Base-by-base conservation (phyloP, 64 coral and sea anemone species). In the Pachyseris speciosa region DNA sequence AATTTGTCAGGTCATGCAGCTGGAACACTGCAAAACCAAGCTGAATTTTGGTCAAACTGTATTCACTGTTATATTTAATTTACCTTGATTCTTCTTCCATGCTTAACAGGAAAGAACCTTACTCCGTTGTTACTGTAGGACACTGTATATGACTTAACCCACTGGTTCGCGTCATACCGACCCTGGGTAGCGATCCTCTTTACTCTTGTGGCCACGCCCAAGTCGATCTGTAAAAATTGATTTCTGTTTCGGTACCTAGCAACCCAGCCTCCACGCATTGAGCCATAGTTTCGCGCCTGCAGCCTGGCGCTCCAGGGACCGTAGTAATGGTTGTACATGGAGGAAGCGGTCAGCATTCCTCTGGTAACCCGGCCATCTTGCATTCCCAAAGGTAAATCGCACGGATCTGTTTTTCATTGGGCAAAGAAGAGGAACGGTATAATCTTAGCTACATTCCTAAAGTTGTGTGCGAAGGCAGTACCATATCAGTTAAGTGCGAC, bases 371-470 rank as follows among this genome's bases (percentile, higher is more conserved):
- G 76, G 42, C 69, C 49, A 58, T 96, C 95, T 88, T 93, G 60
- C 68, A 96, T 72, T 74, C 95, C 95, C 15, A 96, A 73, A 38
- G 95, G 80, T 28, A 92, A 40, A 27, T 96, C 95, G 39, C 95
- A 96, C 7, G 85, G 91, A 79, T 93, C 95, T 96, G 20, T 32
- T 45, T 31, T 57, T 36, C 15, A 37, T 49, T 26, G 24, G 45
- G 24, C 33, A 74, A 45, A 43, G 24, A 24, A 47, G 41, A 39
- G 17, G 25, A 16, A 76, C 3, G 29, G 44, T 15, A 50, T 51
- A 31, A 28, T 15, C 6, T 9, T 28, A 49, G 9, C 3, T 37
- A 64, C 4, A 42, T 6, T 34, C 17, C 22, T 68, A 10, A 11
- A 36, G 7, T 29, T 36, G 22, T 29, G 33, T 13, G 19, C 65